phyloP scores from a whole-genome alignment of 2,113 vertebrate genomes.

The Balaenoptera acutorostrata region DNA sequence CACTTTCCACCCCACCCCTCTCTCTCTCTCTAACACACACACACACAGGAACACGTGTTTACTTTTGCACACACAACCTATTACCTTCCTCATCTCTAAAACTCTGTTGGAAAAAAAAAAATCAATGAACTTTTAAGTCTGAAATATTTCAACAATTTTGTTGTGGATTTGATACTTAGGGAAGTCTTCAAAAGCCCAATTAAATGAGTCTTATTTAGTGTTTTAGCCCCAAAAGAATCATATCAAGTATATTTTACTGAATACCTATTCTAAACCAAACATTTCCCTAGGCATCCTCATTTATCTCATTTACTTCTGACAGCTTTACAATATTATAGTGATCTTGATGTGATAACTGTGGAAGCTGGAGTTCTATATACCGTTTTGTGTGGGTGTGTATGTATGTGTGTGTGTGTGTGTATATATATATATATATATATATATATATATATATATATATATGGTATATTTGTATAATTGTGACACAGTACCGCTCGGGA shows the following conservation, averaged over 20 bases:
- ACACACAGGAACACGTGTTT: neutral
- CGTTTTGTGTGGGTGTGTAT: neutral
- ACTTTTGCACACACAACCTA: neutral
- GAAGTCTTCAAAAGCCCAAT: neutral
- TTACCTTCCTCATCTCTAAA: neutral
- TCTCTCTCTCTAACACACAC: neutral
- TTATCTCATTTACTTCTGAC: slow-evolving; percentile 11
- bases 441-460: neutral
- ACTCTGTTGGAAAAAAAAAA: slow-evolving; percentile 2
- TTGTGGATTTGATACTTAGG: slow-evolving; percentile 11
- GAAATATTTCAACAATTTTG: slow-evolving; percentile 18
- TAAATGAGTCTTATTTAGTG: neutral
- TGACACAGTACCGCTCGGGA: neutral
- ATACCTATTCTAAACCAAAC: neutral
- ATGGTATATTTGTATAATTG: neutral
- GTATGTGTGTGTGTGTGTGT: too few species aligned
- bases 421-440: accelerated
- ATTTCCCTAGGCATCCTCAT: neutral
- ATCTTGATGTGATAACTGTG: neutral
- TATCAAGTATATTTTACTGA: neutral
- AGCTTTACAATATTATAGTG: neutral
- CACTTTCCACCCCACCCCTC: too few species aligned
- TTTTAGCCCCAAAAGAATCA: neutral
- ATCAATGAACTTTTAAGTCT: slow-evolving; percentile 40
- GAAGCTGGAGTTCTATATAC: neutral